Percentiles rank a stretch among this genome's conserved stretches.
Evolutionary conservation across 2,888 invertebrate species (phyloP).

Genomic region (Drosophila subsilvestris): DNA sequence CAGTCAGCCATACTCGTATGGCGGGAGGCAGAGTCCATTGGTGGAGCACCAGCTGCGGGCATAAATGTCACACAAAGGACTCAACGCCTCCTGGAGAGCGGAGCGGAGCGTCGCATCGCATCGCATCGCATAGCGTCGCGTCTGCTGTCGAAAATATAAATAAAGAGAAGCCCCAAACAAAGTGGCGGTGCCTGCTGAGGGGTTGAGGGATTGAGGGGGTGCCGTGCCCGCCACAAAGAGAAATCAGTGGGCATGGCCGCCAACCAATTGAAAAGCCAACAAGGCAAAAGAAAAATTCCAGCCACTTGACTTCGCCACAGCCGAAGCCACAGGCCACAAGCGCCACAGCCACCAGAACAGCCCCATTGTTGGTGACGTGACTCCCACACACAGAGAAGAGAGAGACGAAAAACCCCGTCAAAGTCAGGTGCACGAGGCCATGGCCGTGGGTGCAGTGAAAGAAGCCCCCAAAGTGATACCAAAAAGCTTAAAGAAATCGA

Average conservation of each 20-base stretch:
- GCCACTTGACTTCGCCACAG: conserved; percentile 37
- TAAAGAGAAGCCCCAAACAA: conserved; percentile 9
- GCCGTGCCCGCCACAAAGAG: not conserved
- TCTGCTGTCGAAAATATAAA: conserved; percentile 31
- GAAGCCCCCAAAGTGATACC: not conserved
- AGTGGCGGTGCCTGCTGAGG: too few relatives aligned
- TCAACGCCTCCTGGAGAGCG: conserved; percentile 8
- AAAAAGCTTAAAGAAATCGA: not conserved
- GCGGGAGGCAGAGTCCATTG: not conserved
- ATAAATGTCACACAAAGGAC: conserved; percentile 40
- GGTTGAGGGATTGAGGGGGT: too few relatives aligned
- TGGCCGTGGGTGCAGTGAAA: conserved; percentile 24
- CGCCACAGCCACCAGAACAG: not conserved
- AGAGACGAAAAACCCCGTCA: conserved; percentile 14
- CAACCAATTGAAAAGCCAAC: conserved; percentile 36
- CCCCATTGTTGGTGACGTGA: not conserved
- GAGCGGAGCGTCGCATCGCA: not conserved
- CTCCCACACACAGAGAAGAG: not conserved
- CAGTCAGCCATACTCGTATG: conserved; percentile 53
- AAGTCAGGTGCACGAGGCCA: conserved; percentile 47
- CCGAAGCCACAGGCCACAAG: conserved; percentile 7
- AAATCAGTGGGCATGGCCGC: conserved; percentile 18
- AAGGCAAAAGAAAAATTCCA: conserved; percentile 24
- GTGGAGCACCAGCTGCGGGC: conserved; percentile 2
- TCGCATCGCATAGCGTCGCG: not conserved